Percentiles rank a stretch among this genome's conserved stretches.
phyloP scores from a whole-genome alignment of 2,113 vertebrate species.

The Boulengeromyrus knoepffleri region DNA sequence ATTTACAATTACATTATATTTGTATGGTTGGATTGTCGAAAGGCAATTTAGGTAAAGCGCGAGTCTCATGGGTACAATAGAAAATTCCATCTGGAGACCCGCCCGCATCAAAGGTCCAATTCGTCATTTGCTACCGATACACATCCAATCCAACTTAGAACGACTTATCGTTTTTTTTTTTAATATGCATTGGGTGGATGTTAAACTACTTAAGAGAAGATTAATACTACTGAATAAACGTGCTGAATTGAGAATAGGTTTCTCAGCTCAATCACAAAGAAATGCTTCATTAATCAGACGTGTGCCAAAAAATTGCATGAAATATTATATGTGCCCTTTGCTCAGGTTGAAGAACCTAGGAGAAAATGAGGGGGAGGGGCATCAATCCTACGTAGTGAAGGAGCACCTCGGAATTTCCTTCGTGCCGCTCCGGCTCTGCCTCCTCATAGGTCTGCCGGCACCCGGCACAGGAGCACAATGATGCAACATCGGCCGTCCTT shows the following conservation, averaged over 20 bases:
- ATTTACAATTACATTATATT: neutral
- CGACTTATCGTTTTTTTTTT: neutral
- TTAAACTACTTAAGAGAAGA: neutral
- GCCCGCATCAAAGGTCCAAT: neutral
- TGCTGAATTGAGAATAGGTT: neutral
- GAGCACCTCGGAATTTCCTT: conserved; percentile 3
- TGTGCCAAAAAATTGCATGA: neutral
- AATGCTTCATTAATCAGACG: neutral
- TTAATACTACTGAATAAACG: neutral
- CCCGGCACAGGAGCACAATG: neutral
- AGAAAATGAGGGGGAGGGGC: neutral
- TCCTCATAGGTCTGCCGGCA: neutral
- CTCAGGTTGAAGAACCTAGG: neutral
- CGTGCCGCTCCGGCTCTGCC: neutral
- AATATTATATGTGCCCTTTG: neutral
- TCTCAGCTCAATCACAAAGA: neutral
- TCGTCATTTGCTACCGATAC: neutral
- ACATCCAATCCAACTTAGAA: neutral
- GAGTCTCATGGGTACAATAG: neutral
- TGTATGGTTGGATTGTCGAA: neutral
- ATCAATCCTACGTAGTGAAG: neutral
- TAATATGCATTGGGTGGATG: neutral
- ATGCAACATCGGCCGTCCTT: neutral
- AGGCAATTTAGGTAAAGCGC: neutral
- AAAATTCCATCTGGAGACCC: neutral